Evolutionary conservation across 2,113 vertebrate genomes (phyloP), one percentile per base, ranked within the genome.

Genomic region (Donacobius atricapilla): DNA sequence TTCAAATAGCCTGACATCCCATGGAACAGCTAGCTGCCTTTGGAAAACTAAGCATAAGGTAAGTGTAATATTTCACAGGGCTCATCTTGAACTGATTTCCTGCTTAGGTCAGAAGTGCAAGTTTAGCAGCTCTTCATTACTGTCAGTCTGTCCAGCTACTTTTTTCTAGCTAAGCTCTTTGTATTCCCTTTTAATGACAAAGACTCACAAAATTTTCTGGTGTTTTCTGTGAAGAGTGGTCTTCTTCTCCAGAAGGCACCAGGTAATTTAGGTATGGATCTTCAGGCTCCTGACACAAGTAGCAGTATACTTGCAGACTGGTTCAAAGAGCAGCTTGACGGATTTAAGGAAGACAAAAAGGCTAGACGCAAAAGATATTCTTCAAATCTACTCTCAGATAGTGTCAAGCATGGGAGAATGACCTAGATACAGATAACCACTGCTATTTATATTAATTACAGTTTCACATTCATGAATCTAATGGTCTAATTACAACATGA

Each of bases 181-280:
- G 3, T 39, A 31, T 51, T 61, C 18, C 10, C 8, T 57, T 65
- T 61, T 61, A 51, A 44, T 66, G 39, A 44, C 10, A 57, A 47
- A 66, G 37, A 19, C 4, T 70, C 13, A 0, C 3, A 48, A 40
- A 53, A 7, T 28, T 71, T 70, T 63, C 56, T 45, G 8, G 1
- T 65, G 13, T 61, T 84, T 64, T 69, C 54, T 69, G 40, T 2
- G 11, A 87, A 40, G 21, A 8, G 3, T 56, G 7, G 6, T 4
- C 5, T 25, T 31, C 20, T 56, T 47, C 10, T n/a, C 28, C 4
- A 45, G n/a, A 25, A 50, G 3, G n/a, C 1, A 1, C 6, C 28
- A 37, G 3, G 4, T 57, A 70, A 79, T 50, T 11, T 50, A 7
- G 1, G 3, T 6, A 11, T 70, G 14, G 8, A 54, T 45, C 22